Percentiles rank a stretch among this genome's conserved stretches.
Conservation (phyloP, 2,888 invertebrate species). For the Eupsilia transversa region DNA sequence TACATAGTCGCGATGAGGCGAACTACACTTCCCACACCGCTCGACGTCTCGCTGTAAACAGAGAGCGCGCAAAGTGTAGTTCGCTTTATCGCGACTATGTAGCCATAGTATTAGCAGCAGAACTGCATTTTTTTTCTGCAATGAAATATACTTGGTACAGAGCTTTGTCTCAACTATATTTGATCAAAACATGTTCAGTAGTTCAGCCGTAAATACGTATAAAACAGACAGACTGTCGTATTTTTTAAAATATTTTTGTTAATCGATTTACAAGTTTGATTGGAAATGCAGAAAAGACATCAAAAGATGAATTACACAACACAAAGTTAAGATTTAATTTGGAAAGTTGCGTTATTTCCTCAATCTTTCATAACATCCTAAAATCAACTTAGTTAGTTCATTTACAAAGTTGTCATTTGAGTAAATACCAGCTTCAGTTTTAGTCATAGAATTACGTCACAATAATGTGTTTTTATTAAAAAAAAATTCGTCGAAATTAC, state of each 20-base stretch:
- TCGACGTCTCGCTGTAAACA: neutral
- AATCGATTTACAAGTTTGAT: neutral
- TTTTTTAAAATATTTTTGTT: neutral
- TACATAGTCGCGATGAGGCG: neutral
- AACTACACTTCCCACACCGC: neutral
- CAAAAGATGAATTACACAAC: too few relatives aligned
- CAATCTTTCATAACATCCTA: neutral
- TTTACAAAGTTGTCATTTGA: neutral
- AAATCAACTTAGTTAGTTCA: neutral
- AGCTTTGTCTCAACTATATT: too few relatives aligned
- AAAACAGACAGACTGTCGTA: neutral
- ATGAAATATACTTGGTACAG: neutral
- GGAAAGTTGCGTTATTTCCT: neutral
- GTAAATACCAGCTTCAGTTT: neutral
- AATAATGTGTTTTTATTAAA: conserved; percentile 44
- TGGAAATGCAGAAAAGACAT: neutral
- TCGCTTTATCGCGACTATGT: neutral
- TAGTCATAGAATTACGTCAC: conserved; percentile 64
- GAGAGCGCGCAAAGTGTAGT: neutral
- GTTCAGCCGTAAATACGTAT: neutral
- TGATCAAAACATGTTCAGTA: neutral
- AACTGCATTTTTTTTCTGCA: neutral
- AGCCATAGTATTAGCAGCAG: neutral
- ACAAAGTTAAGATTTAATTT: neutral
- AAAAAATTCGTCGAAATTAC: conserved; percentile 84